Evolutionary conservation across 2,888 invertebrate genomes (phyloP).

Genomic region (Hipparchia semele): DNA sequence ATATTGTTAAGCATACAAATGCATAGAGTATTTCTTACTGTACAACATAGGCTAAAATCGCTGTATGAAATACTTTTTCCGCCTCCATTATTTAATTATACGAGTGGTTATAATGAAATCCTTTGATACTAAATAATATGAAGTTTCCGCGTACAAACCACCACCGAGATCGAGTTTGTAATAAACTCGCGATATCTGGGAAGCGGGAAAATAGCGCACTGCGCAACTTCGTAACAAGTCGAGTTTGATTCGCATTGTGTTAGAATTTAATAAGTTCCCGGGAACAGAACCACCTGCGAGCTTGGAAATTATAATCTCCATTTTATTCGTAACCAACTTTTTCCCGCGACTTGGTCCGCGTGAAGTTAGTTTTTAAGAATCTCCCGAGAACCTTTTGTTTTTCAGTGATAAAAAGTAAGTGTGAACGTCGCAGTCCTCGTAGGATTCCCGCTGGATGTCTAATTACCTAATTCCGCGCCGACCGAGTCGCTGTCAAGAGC

Average conservation of each 20-base stretch:
- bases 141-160: conserved; percentile 1
- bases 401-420: too few species aligned
- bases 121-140: background rate
- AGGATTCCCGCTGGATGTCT: too few species aligned
- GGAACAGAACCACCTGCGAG: conserved; percentile 35
- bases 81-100: too few species aligned
- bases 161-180: conserved; percentile 24
- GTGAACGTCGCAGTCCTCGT: too few species aligned
- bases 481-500: too few species aligned
- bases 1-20: too few species aligned
- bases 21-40: too few species aligned
- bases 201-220: conserved; percentile 19
- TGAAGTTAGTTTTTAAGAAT: too few species aligned
- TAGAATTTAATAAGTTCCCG: conserved; percentile 44
- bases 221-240: conserved; percentile 32
- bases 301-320: conserved; percentile 31
- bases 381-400: too few species aligned
- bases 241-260: conserved; percentile 36
- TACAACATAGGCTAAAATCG: too few species aligned
- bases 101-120: too few species aligned
- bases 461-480: too few species aligned
- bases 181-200: conserved; percentile 33
- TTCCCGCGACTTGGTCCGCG: background rate
- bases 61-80: background rate
- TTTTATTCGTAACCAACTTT: background rate